These are phyloP conservation scores for Cirrhinus mrigala DNA, from an alignment of 2,797 vertebrate species.

Conservation along the genomic window DNA sequence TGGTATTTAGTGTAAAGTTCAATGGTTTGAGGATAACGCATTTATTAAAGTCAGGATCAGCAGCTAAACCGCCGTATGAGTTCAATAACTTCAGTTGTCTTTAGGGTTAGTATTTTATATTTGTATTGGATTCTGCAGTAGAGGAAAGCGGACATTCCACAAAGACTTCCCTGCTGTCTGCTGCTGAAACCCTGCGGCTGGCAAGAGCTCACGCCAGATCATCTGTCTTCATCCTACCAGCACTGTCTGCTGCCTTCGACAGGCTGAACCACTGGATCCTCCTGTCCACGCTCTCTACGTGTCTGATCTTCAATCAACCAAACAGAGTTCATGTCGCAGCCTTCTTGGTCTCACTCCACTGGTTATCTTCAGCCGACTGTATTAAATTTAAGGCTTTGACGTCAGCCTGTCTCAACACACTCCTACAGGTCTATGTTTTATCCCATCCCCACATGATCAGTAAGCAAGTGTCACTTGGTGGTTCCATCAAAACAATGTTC, in stretches of 20 bases:
- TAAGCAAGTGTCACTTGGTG: background rate
- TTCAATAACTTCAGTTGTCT: constrained; percentile 28
- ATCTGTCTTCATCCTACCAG: constrained; percentile 3
- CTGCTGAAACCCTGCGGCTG: constrained; percentile 6
- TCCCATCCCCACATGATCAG: background rate
- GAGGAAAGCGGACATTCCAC: constrained; percentile 24
- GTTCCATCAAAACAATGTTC: background rate
- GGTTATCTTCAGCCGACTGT: background rate
- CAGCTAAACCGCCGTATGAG: background rate
- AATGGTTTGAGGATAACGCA: background rate
- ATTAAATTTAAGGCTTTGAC: constrained; percentile 9
- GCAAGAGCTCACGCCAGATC: background rate
- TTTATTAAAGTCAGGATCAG: constrained; percentile 28
- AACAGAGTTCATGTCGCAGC: background rate
- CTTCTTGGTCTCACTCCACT: background rate
- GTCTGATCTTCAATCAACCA: constrained; percentile 32
- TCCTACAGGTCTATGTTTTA: background rate
- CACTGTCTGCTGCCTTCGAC: background rate
- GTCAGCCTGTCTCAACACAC: background rate
- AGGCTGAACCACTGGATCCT: background rate
- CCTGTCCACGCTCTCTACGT: constrained; percentile 6
- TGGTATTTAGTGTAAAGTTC: background rate
- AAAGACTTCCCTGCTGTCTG: constrained; percentile 13
- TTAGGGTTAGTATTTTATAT: constrained; percentile 4
- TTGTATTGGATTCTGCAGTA: constrained; percentile 7